These are phyloP conservation scores for Drosophila pectinifera DNA, from an alignment of 1,140 invertebrate genomes.

Conservation along the genomic window DNA sequence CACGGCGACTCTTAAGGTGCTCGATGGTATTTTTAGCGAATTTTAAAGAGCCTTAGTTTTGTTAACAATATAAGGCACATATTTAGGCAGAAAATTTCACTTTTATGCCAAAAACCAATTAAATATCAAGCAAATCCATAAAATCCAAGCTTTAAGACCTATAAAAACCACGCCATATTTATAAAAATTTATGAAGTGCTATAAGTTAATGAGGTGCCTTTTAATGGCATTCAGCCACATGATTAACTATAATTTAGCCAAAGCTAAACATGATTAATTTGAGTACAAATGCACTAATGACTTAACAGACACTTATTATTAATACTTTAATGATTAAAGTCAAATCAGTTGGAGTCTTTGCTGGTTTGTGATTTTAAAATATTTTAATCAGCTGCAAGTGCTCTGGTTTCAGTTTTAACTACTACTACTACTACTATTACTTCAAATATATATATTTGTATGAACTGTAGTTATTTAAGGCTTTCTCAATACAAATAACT, in stretches of 20 bases:
- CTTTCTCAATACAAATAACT: neutral
- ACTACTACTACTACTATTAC: no score
- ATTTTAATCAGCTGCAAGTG: neutral
- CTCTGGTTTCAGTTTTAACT: neutral
- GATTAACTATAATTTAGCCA: conserved; percentile 4
- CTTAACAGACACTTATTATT: neutral
- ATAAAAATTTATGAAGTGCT: conserved; percentile 19
- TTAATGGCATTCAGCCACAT: neutral
- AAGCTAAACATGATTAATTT: conserved; percentile 4
- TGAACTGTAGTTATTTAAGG: no score
- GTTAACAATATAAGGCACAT: neutral
- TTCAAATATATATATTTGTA: no score
- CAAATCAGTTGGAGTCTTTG: no score
- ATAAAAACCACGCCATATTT: conserved; percentile 12
- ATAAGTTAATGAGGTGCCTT: conserved; percentile 14
- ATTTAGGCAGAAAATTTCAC: neutral
- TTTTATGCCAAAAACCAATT: conserved; percentile 16
- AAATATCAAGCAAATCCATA: neutral
- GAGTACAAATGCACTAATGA: neutral
- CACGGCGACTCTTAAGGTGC: conserved; percentile 11
- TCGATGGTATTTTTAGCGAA: no score
- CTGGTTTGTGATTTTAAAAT: neutral
- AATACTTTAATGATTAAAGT: neutral
- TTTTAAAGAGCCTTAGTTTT: neutral
- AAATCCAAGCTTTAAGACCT: conserved; percentile 2